Evolutionary conservation across 2,888 invertebrate genomes (phyloP), one percentile per base, ranked within the genome.

Genomic region (Sesia apiformis): DNA sequence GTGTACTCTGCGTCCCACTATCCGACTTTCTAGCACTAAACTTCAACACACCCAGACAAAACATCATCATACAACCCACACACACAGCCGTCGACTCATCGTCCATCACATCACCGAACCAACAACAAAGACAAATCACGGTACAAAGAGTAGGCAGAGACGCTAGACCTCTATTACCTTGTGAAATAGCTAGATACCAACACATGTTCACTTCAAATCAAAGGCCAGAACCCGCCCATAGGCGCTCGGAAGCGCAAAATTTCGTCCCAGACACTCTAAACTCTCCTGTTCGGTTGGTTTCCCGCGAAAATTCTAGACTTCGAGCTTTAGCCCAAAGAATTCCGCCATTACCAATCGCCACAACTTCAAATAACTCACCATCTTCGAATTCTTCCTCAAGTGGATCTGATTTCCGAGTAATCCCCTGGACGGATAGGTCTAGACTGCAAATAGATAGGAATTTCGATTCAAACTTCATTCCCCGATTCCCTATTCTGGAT

Each of bases 91-190:
- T 66, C 0, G 71, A 76, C 4, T 55, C 74, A 3, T 56, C 70
- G 1, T 62, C 73, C 0, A 67, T 71, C 5, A 58, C 72, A n/a
- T 57, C 71, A 4, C 62, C 69, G 46, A 65, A 63, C 46, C 64
- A 64, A 5, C 69, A 65, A 49, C 81, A 75, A 56, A 72, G 90
- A 2, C 91, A 91, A 58, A 90, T 91, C 58, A 89, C 92, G 0
- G 91, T 92, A 5, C 91, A 92, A 58, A 74, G 91, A 56, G 85
- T 92, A 38, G 91, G 91, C 4, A 78, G 91, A 23, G 92, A 92
- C 63, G 91, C 91, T 0, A 67, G 92, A 51, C 90, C 91, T 3
- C 64, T 92, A 4, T 75, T 89, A 39, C 80, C 90, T 0, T 77
- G 81, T 43, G 92, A 92, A 64, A 78, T 92, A 55, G 84, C 90